Percentiles rank a stretch among this genome's conserved stretches.
phyloP scores from a whole-genome alignment of 2,888 invertebrate species.

The Sylvicola cinctus region DNA sequence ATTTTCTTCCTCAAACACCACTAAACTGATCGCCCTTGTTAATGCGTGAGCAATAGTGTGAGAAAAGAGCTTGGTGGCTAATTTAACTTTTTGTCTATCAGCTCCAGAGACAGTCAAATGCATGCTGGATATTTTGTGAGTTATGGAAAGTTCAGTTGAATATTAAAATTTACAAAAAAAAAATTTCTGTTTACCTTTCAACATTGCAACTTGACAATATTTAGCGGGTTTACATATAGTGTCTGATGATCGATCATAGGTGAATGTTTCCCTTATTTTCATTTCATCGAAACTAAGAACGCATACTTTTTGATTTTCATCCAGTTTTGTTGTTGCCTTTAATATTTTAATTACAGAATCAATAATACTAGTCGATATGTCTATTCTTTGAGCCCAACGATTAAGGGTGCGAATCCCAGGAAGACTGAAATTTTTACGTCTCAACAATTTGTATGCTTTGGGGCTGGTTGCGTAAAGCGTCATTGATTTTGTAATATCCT shows the following conservation, averaged over 20 bases:
- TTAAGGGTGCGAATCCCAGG: constrained; percentile 8
- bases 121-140: too few species aligned
- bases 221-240: constrained; percentile 4
- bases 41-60: too few species aligned
- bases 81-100: too few species aligned
- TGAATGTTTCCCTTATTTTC: constrained; percentile 4
- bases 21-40: too few species aligned
- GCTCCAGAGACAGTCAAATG: too few species aligned
- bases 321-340: constrained; percentile 4
- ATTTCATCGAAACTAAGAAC: constrained; percentile 7
- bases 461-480: too few species aligned
- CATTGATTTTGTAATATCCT: too few species aligned
- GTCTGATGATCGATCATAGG: constrained; percentile 6
- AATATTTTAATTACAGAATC: constrained; percentile 8
- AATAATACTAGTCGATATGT: constrained; percentile 7
- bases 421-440: constrained; percentile 8
- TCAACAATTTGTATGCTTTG: too few species aligned
- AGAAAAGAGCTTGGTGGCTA: too few species aligned
- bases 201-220: constrained; percentile 7
- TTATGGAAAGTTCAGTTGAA: too few species aligned
- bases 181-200: constrained; percentile 5
- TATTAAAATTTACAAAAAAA: too few species aligned
- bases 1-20: too few species aligned
- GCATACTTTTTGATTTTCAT: constrained; percentile 5
- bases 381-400: constrained; percentile 7